Conservation (phyloP, 2,888 invertebrate genomes). For the Folsomia manolachei region DNA sequence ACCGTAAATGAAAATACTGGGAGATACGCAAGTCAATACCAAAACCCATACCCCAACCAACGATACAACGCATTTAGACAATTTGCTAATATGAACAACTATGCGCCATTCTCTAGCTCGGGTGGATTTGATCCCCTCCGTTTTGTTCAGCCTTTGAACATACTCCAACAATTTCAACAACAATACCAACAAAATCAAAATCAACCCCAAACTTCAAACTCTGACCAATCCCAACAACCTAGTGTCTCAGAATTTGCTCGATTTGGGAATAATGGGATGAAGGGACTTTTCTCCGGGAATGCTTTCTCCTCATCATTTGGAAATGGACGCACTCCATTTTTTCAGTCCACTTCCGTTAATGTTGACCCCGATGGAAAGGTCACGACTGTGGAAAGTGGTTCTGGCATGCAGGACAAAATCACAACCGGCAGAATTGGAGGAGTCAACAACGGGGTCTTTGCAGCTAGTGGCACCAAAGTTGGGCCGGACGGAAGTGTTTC, state of each 20-base stretch:
- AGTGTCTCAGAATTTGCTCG: constrained; percentile 30
- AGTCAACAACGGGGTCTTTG: constrained; percentile 29
- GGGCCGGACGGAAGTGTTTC: constrained; percentile 31
- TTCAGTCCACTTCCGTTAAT: constrained; percentile 14
- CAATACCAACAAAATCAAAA: constrained; percentile 13
- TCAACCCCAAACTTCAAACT: neutral
- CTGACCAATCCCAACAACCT: neutral
- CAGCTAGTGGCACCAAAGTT: constrained; percentile 27
- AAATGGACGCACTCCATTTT: constrained; percentile 18
- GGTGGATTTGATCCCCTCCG: neutral
- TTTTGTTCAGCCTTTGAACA: constrained; percentile 3
- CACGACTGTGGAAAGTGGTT: constrained; percentile 29
- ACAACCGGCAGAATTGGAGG: constrained; percentile 19
- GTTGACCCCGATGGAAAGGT: constrained; percentile 30
- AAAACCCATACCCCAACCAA: neutral
- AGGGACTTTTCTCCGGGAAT: constrained; percentile 7
- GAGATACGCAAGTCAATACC: neutral
- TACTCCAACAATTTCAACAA: constrained; percentile 8
- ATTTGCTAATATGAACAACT: neutral
- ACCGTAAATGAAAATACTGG: neutral
- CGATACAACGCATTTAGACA: neutral
- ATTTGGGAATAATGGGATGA: constrained; percentile 14
- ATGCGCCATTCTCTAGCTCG: neutral
- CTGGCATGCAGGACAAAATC: constrained; percentile 27
- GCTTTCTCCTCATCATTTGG: constrained; percentile 17